These are phyloP conservation scores for Spinus olivaceus DNA, from an alignment of 2,797 vertebrate species.

Conservation along the genomic window DNA sequence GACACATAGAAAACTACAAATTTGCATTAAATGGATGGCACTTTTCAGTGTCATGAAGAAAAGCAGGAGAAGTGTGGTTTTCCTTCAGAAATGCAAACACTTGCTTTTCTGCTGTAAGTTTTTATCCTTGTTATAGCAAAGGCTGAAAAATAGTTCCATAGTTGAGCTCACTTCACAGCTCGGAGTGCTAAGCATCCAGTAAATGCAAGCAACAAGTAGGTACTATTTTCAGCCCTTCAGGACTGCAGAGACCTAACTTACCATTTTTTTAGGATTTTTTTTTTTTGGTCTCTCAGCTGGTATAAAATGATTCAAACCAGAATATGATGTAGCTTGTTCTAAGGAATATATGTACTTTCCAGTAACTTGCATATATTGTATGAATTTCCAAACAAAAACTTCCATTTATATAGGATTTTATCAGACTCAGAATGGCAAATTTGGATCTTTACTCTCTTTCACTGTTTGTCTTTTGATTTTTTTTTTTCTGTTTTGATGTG, in stretches of 20 bases:
- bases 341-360: neutral
- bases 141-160: neutral
- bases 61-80: neutral
- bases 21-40: neutral
- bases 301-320: neutral
- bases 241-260: neutral
- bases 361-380: neutral
- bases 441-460: neutral
- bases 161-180: neutral
- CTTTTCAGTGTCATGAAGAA: neutral
- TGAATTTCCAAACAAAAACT: neutral
- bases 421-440: neutral
- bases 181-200: neutral
- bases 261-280: accelerated
- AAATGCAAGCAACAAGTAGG: neutral
- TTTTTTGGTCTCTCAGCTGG: neutral
- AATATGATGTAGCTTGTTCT: neutral
- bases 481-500: neutral
- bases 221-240: neutral
- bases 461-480: neutral
- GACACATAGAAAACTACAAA: neutral
- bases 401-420: neutral
- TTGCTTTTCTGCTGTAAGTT: neutral
- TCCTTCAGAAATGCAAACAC: neutral
- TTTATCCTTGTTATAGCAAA: accelerated